These are phyloP conservation scores for Acridotheres tristis DNA, from an alignment of 2,797 vertebrate genomes.

Conservation along the genomic window DNA sequence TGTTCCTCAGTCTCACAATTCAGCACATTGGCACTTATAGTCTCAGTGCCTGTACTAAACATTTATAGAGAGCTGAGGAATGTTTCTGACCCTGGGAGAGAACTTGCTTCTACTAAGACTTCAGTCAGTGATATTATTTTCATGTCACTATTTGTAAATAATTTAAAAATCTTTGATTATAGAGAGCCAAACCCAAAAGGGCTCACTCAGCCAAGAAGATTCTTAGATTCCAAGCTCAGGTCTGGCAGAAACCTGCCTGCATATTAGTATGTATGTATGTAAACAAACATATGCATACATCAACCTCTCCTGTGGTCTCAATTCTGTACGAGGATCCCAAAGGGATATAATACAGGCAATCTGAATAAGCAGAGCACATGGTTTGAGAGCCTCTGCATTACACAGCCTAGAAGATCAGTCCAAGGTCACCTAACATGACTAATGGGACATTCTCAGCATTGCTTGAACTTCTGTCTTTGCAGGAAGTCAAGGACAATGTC, in stretches of 20 bases:
- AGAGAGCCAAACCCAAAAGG: background rate
- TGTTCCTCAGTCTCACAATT: background rate
- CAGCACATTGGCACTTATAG: rapidly evolving
- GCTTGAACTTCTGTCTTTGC: background rate
- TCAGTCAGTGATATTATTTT: background rate
- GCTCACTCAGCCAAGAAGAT: background rate
- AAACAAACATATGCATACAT: background rate
- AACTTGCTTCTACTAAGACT: background rate
- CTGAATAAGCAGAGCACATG: background rate
- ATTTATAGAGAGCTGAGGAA: background rate
- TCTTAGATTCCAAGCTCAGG: background rate
- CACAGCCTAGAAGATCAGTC: background rate
- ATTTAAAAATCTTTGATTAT: background rate
- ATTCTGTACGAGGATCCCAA: background rate
- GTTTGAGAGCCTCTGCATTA: background rate
- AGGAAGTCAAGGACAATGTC: background rate
- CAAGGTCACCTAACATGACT: background rate
- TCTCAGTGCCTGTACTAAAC: background rate
- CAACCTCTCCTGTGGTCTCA: background rate
- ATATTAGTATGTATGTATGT: background rate
- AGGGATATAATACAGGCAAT: background rate
- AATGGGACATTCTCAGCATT: rapidly evolving
- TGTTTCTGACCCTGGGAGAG: background rate
- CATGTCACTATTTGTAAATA: background rate
- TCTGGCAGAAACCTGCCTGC: background rate